Evolutionary conservation across 2,797 vertebrate genomes (phyloP).

Genomic region (Jordanella pulchra): DNA sequence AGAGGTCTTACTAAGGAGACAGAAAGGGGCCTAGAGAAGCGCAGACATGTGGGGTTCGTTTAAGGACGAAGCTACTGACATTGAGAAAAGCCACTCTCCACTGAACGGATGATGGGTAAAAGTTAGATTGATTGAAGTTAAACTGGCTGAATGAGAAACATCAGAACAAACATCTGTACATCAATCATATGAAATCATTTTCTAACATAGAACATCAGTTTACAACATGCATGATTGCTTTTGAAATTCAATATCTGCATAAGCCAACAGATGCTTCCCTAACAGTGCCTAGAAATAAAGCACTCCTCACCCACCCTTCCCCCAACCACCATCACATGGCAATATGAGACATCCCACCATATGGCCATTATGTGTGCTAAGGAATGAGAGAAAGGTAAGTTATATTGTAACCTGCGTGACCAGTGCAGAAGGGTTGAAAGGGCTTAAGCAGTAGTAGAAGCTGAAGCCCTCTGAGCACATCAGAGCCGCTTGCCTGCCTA

Average conservation of each 20-base stretch:
- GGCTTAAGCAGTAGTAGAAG: slow-evolving; percentile 37
- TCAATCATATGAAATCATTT: slow-evolving; percentile 34
- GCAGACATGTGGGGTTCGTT: slow-evolving; percentile 7
- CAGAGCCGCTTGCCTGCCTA: slow-evolving; percentile 48
- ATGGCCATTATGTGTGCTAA: slow-evolving; percentile 55
- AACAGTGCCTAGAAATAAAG: slow-evolving; percentile 61
- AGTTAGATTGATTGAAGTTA: slow-evolving; percentile 18
- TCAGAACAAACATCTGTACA: slow-evolving; percentile 46
- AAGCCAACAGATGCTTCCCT: slow-evolving; percentile 64
- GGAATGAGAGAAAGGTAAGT: slow-evolving; percentile 69
- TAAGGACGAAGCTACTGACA: slow-evolving; percentile 48
- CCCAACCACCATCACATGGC: slow-evolving; percentile 51
- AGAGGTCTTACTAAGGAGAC: slow-evolving; percentile 28
- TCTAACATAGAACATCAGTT: slow-evolving; percentile 42
- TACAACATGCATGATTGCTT: slow-evolving; percentile 51
- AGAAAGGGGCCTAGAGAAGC: neutral
- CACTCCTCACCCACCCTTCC: slow-evolving; percentile 42
- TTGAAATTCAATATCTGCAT: slow-evolving; percentile 55
- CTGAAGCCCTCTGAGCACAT: slow-evolving; percentile 42
- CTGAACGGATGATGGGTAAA: slow-evolving; percentile 3
- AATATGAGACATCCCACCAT: slow-evolving; percentile 70
- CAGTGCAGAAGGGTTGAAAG: slow-evolving; percentile 46
- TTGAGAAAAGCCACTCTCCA: slow-evolving; percentile 18
- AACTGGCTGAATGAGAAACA: slow-evolving; percentile 30
- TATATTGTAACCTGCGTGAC: slow-evolving; percentile 64